Evolutionary conservation across 2,888 invertebrate species (phyloP).

Genomic region (Ichneumoninae sp.): DNA sequence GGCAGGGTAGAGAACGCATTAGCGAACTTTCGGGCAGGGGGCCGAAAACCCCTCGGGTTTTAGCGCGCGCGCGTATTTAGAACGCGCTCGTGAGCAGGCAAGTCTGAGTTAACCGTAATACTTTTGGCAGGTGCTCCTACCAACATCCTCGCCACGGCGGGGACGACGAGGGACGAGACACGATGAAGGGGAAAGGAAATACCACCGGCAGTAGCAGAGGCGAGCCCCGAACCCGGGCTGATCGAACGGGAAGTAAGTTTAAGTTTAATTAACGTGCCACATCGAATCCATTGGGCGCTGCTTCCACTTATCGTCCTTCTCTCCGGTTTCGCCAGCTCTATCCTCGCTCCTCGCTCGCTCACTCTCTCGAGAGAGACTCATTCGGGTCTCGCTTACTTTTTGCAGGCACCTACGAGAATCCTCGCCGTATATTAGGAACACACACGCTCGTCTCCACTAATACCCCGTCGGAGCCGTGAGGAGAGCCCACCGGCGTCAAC

Average conservation of each 20-base stretch:
- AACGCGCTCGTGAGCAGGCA: constrained; percentile 58
- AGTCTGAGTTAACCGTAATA: constrained; percentile 76
- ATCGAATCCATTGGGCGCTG: constrained; percentile 74
- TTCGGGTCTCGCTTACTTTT: constrained; percentile 20
- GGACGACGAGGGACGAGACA: constrained; percentile 36
- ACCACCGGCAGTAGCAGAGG: constrained; percentile 39
- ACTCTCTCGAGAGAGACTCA: not conserved
- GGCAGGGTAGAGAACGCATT: constrained; percentile 58
- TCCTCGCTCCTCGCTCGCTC: constrained; percentile 6
- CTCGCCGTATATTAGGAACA: not conserved
- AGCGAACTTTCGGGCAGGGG: constrained; percentile 58
- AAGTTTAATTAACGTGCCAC: constrained; percentile 82
- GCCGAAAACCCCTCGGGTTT: constrained; percentile 40
- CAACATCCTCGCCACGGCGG: constrained; percentile 61
- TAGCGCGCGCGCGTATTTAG: constrained; percentile 55
- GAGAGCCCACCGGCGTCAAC: constrained; percentile 39
- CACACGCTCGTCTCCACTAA: constrained; percentile 6
- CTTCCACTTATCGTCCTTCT: constrained; percentile 67
- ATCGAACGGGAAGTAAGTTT: constrained; percentile 77
- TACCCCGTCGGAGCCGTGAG: constrained; percentile 18
- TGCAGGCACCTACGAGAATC: constrained; percentile 12
- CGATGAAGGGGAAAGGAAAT: constrained; percentile 34
- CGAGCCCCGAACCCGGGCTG: constrained; percentile 67
- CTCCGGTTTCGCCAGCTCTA: constrained; percentile 19
- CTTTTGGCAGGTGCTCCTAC: constrained; percentile 78